phyloP scores from a whole-genome alignment of 2,888 invertebrate species.

The Dorcus parallelipipedus region DNA sequence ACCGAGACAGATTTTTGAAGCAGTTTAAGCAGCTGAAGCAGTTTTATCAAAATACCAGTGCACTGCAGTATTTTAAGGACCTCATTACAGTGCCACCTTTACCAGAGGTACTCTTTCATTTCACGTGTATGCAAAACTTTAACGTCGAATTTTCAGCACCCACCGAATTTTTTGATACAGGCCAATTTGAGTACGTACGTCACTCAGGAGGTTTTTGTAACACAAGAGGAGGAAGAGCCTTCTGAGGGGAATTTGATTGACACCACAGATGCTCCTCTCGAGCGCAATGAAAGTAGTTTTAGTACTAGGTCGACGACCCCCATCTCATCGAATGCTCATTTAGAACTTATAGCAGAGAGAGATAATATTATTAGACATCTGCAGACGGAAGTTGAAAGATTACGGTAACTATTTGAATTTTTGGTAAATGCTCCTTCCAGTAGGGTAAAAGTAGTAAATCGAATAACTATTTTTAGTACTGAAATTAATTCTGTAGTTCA shows the following conservation, averaged over 20 bases:
- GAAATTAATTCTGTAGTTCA: constrained; percentile 54
- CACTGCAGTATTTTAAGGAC: constrained; percentile 95
- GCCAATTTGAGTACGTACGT: constrained; percentile 92
- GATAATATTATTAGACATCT: constrained; percentile 78
- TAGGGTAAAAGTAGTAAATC: too few species aligned
- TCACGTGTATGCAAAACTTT: neutral
- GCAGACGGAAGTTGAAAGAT: constrained; percentile 69
- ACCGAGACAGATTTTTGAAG: constrained; percentile 82
- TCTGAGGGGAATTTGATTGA: constrained; percentile 64
- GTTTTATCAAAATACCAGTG: constrained; percentile 91
- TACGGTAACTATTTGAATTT: constrained; percentile 50
- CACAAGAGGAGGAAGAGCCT: constrained; percentile 61
- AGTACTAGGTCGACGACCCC: constrained; percentile 49
- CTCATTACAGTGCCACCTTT: constrained; percentile 89
- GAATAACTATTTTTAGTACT: constrained; percentile 38
- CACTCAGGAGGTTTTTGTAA: constrained; percentile 87
- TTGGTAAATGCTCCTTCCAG: too few species aligned
- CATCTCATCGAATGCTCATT: constrained; percentile 39
- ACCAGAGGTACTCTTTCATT: constrained; percentile 68
- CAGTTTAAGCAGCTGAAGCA: constrained; percentile 84
- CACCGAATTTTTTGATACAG: constrained; percentile 92
- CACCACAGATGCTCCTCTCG: constrained; percentile 56
- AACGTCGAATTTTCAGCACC: constrained; percentile 54
- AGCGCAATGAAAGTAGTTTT: constrained; percentile 34
- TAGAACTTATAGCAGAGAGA: constrained; percentile 55